Base-by-base conservation (phyloP, 1,140 invertebrate genomes). In the Drosophila aff. region DNA sequence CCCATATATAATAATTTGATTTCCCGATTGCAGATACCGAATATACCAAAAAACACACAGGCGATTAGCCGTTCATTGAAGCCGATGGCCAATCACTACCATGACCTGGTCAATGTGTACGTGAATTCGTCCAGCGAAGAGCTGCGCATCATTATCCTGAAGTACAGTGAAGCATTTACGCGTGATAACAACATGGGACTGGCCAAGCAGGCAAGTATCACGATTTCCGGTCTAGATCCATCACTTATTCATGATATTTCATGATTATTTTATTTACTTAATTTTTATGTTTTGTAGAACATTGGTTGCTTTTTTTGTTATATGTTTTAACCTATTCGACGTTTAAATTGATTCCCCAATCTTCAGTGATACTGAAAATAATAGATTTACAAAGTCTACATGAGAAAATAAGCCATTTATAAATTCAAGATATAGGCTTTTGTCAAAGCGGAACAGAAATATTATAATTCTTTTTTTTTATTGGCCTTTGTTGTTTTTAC, bases 11-110 rank as follows among this genome's bases (percentile, higher is more conserved):
- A n/a, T 40, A 47, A 16, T 4, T 15, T 63, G 57, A 49, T 50
- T 36, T 53, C 2, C 7, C 21, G 9, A 18, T 85, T 94, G 26
- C 76, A 96, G 96, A 94, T 96, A 77, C 92, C 95, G 60, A 94
- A 94, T 75, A 95, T 98, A 84, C 98, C 98, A 38, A 98, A 98
- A 94, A 99, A 98, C 93, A 96, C 97, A 71, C 96, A 97, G 93
- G 97, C 98, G 18, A 96, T 99, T 52, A 95, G 95, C 49, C 95
- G 98, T 74, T 98, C 98, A 91, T 96, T 99, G 52, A 99, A 98
- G 93, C 98, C 98, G 21, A 93, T 99, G 50, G 98, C 97, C 81
- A 96, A 96, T 79, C 95, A 97, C n/a, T 99, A 99, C 93, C 96
- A 97, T 93, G 98, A 99, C 91, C 93, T 99, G 65, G 96, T 96